Evolutionary conservation across 2,113 vertebrate species (phyloP).

Genomic region (Bungarus multicinctus): DNA sequence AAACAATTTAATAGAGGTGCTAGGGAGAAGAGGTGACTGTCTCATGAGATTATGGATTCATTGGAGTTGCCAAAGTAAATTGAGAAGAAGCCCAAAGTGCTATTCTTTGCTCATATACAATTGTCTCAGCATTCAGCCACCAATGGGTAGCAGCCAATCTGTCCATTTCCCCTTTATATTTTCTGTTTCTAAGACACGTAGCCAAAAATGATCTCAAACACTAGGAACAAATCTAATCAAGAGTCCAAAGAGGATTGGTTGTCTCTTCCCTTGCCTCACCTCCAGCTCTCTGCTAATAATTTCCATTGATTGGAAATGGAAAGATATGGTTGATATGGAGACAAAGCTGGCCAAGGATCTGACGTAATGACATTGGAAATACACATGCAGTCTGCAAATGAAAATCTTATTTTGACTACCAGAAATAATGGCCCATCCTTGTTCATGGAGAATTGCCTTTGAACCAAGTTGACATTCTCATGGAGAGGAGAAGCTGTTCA

Average conservation of each 20-base stretch:
- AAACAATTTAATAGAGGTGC: background rate
- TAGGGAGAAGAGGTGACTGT: background rate
- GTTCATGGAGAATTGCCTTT: background rate
- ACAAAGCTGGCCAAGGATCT: background rate
- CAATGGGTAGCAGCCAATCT: background rate
- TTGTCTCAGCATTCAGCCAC: background rate
- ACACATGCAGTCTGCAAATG: background rate
- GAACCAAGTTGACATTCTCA: background rate
- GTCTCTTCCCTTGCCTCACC: background rate
- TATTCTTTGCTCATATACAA: background rate
- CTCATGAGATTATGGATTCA: background rate
- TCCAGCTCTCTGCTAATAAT: background rate
- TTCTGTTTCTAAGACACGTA: background rate
- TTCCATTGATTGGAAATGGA: background rate
- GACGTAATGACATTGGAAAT: background rate
- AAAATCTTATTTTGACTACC: background rate
- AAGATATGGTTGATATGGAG: background rate
- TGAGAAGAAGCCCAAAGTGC: background rate
- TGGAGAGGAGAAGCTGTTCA: accelerated
- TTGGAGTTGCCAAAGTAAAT: background rate
- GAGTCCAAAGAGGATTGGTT: background rate
- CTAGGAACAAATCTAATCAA: background rate
- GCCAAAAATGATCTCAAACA: background rate
- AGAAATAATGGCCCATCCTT: background rate
- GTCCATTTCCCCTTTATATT: accelerated